Evolutionary conservation across 2,113 vertebrate genomes (phyloP).

Genomic region (Conger conger): DNA sequence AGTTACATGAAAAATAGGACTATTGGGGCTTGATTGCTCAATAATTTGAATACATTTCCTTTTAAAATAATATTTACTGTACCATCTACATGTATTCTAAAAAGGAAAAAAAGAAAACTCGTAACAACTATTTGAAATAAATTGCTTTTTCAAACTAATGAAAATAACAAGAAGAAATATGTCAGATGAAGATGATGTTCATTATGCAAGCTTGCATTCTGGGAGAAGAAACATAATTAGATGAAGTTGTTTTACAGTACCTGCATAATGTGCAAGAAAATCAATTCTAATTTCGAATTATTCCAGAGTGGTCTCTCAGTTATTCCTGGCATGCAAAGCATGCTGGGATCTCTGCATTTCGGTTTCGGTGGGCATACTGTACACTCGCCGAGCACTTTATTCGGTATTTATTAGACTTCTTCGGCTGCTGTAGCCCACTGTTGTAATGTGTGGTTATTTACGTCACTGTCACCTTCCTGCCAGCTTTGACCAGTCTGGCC

Average conservation of each 20-base stretch:
- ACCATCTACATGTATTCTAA: not conserved
- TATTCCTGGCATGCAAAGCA: too few relatives aligned
- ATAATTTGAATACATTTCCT: not conserved
- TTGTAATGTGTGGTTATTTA: too few relatives aligned
- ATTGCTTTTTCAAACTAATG: slow-evolving; percentile 2
- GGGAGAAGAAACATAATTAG: slow-evolving; percentile 4
- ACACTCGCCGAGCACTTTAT: too few relatives aligned
- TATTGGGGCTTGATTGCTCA: too few relatives aligned
- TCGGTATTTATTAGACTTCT: too few relatives aligned
- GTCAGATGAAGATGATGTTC: not conserved
- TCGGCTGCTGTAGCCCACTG: too few relatives aligned
- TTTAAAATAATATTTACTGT: not conserved
- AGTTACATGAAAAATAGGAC: too few relatives aligned
- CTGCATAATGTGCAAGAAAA: not conserved
- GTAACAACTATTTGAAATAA: not conserved
- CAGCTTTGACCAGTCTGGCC: too few relatives aligned
- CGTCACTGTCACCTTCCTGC: too few relatives aligned
- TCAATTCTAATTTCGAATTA: not conserved
- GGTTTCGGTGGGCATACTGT: not conserved
- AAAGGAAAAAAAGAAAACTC: not conserved
- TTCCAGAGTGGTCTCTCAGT: not conserved
- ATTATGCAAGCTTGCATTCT: not conserved
- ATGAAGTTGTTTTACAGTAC: not conserved
- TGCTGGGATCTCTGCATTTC: not conserved
- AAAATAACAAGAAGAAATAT: not conserved